Conservation (phyloP, 2,888 invertebrate genomes). For the Dryomyza anilis region DNA sequence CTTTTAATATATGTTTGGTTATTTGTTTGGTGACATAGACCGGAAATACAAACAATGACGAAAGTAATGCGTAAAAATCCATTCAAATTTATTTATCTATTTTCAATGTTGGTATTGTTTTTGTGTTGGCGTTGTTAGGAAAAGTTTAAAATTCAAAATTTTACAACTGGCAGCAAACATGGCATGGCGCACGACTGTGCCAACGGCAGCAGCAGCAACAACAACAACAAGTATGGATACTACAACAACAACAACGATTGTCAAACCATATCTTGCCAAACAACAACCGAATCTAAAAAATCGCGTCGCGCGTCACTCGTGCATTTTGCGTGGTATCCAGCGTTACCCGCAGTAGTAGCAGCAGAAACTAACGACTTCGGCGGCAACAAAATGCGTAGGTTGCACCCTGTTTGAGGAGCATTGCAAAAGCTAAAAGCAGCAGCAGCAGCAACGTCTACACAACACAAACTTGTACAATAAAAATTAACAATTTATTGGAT, state of each 20-base stretch:
- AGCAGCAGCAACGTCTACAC: conserved; percentile 1
- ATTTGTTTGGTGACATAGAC: too few relatives aligned
- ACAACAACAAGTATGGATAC: too few relatives aligned
- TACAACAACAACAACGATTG: background rate
- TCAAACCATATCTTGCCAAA: conserved; percentile 1
- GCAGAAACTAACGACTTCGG: conserved; percentile 15
- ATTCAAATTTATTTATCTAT: background rate
- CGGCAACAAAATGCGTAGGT: conserved; percentile 32
- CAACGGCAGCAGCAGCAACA: too few relatives aligned
- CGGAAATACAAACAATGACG: too few relatives aligned
- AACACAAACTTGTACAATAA: conserved; percentile 44
- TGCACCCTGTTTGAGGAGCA: conserved; percentile 25
- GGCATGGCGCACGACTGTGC: background rate
- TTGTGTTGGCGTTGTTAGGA: conserved; percentile 28
- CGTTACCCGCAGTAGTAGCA: conserved; percentile 17
- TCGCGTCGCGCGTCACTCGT: conserved; percentile 8
- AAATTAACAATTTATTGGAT: conserved; percentile 56
- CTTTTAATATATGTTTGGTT: too few relatives aligned
- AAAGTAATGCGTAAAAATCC: too few relatives aligned
- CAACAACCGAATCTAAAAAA: background rate
- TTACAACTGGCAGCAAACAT: background rate
- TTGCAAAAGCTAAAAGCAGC: background rate
- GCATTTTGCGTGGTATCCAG: conserved; percentile 25
- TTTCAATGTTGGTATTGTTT: background rate
- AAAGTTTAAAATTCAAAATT: conserved; percentile 46